Percentiles rank a stretch among this genome's conserved stretches.
phyloP scores from a whole-genome alignment of 1,140 invertebrate genomes.

The Musca domestica region DNA sequence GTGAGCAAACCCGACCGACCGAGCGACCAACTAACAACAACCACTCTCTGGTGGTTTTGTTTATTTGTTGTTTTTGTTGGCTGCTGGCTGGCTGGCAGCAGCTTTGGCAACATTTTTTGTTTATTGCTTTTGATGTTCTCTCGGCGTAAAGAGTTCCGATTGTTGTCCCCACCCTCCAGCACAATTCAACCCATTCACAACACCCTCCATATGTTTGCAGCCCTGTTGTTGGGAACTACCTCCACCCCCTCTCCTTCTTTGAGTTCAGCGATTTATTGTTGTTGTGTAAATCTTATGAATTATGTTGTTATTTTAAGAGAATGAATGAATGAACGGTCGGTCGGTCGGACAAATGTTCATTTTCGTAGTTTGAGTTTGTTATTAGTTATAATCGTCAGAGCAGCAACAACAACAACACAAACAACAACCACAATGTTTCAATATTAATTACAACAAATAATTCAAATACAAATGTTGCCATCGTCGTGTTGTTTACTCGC shows the following conservation, averaged over 20 bases:
- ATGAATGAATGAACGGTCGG: too few relatives aligned
- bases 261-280: too few relatives aligned
- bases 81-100: not conserved
- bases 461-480: conserved; percentile 14
- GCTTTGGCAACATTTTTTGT: conserved; percentile 19
- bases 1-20: too few relatives aligned
- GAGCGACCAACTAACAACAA: not conserved
- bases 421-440: not conserved
- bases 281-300: too few relatives aligned
- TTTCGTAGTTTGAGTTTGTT: too few relatives aligned
- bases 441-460: conserved; percentile 12
- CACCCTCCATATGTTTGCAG: conserved; percentile 11
- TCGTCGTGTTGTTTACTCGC: not conserved
- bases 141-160: too few relatives aligned
- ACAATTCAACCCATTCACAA: not conserved
- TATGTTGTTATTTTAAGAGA: too few relatives aligned
- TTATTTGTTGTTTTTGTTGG: conserved; percentile 1
- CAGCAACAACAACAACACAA: too few relatives aligned
- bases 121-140: conserved; percentile 16
- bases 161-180: not conserved
- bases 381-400: too few relatives aligned
- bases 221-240: not conserved
- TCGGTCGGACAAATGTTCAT: too few relatives aligned
- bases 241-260: too few relatives aligned
- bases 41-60: conserved; percentile 20